Evolutionary conservation across 1,140 invertebrate species (phyloP), one percentile per base, ranked within the genome.

Genomic region (Gerris buenoi): DNA sequence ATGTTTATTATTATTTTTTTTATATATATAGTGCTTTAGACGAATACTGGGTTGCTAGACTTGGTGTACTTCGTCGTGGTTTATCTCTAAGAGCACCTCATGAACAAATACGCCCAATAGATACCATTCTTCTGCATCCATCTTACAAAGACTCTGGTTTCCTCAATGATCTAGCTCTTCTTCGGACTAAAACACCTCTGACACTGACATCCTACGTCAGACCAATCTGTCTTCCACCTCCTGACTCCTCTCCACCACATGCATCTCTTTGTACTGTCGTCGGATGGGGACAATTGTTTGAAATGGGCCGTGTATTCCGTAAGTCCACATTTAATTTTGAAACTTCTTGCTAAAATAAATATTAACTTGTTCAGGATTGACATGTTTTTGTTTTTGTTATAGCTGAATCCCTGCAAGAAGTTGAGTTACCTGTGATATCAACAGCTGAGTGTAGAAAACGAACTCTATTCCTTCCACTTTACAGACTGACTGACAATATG

Each of bases 331-430:
- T 46, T 46, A 10, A 46, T 46, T 46, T 46, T 46, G 5, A n/a
- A 46, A 46, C 18, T 46, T 46, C 5, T 46, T 46, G n/a, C 33
- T 46, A 10, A 46, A 46, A 46, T 46, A 18, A 10, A 46, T 46
- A 46, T 5, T 13, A 27, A 26, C 22, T 18, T 64, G n/a, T 25
- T 46, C n/a, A 62, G 5, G 5, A 46, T 46, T 46, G 5, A 46
- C 18, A 5, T 14, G 28, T 63, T 46, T 63, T 58, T 67, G 29
- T n/a, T 26, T 65, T 28, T 66, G 10, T 68, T 68, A 28, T 80
- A 87, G 90, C 90, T 68, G 90, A 93, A 75, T 91, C 89, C 0
- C 77, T 94, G 18, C 89, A 92, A 80, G 89, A 93, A 75, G 90
- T 92, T 1, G 84, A 91, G 73, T 75, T 94, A 69, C 91, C 91